These are phyloP conservation scores for Emydura subglobosa DNA, from an alignment of 2,113 vertebrate genomes.

Conservation along the genomic window DNA sequence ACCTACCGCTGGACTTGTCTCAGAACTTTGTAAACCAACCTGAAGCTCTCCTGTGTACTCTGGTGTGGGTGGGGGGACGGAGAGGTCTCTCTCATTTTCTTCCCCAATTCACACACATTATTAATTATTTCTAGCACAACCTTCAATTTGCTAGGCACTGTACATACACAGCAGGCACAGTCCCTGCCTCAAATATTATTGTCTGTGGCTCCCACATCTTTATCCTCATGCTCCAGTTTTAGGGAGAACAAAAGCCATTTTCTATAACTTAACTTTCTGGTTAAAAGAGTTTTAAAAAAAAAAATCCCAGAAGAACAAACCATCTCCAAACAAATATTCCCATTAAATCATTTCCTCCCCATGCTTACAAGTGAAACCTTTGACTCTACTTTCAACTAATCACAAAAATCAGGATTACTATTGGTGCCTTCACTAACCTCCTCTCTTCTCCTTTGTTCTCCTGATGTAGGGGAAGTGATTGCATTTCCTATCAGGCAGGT, in stretches of 20 bases:
- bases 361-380: not conserved
- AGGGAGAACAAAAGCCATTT: not conserved
- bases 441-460: not conserved
- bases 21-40: not conserved
- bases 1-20: accelerated
- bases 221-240: accelerated
- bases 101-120: not conserved
- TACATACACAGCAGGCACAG: not conserved
- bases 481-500: not conserved
- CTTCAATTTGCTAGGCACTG: not conserved
- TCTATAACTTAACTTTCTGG: not conserved
- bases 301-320: not conserved
- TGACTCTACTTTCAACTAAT: not conserved
- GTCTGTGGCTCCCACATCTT: not conserved
- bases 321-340: not conserved
- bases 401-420: not conserved
- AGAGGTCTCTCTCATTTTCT: not conserved
- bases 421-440: not conserved
- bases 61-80: not conserved
- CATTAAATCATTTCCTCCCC: not conserved
- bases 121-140: not conserved
- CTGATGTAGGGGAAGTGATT: not conserved
- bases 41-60: not conserved
- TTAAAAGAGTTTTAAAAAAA: not conserved
- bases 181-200: not conserved